A percentile compares a stretch with the other conserved stretches of the same genome.
Conservation (phyloP, 2,888 invertebrate species). For the Brachyopa scutellaris region DNA sequence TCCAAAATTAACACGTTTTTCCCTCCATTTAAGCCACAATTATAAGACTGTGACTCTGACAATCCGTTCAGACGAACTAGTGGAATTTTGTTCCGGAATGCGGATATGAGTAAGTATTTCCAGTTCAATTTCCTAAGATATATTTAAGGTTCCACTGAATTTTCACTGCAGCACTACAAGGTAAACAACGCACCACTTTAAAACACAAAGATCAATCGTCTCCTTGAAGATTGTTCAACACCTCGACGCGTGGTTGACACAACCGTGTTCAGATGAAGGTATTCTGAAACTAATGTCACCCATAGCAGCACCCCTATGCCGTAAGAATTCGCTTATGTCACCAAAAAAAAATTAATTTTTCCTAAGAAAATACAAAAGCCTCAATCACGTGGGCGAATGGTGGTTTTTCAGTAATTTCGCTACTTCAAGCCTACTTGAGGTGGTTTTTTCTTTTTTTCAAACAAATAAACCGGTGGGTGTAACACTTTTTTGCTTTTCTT, state of each 20-base stretch:
- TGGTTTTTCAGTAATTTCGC: background rate
- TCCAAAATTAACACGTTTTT: no score
- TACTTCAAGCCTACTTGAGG: background rate
- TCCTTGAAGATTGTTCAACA: background rate
- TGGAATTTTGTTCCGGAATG: no score
- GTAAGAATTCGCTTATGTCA: constrained; percentile 16
- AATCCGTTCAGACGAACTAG: no score
- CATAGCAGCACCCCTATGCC: background rate
- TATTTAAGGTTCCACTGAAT: no score
- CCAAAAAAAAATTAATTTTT: constrained; percentile 18
- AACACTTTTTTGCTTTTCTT: constrained; percentile 7
- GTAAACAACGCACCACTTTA: background rate
- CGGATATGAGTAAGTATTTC: no score
- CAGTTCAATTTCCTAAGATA: no score
- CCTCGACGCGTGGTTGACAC: background rate
- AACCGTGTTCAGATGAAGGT: no score
- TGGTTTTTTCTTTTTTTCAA: constrained; percentile 7
- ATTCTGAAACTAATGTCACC: constrained; percentile 4
- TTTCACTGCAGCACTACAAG: no score
- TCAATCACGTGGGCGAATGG: constrained; percentile 18
- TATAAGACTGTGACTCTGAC: no score
- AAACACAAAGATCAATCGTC: background rate
- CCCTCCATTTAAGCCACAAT: no score
- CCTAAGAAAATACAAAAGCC: background rate
- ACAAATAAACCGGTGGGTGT: constrained; percentile 33